Evolutionary conservation across 2,888 invertebrate species (phyloP), one percentile per base, ranked within the genome.

Genomic region (Lampropteryx suffumata): DNA sequence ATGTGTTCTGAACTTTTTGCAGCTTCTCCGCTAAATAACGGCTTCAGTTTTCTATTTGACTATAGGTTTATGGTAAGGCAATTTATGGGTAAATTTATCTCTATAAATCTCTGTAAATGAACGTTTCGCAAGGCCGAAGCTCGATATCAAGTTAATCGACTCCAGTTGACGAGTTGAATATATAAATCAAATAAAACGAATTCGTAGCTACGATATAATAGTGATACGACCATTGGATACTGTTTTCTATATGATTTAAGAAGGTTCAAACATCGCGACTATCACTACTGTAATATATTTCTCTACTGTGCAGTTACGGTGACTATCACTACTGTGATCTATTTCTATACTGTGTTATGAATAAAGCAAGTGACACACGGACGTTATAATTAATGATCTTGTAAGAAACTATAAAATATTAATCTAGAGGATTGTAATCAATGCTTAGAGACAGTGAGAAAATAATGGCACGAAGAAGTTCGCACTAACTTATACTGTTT

Each of bases 331-430:
- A n/a, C n/a, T n/a, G n/a, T n/a, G n/a, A n/a, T n/a, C n/a, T n/a
- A n/a, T n/a, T n/a, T n/a, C n/a, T n/a, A n/a, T n/a, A n/a, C n/a
- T n/a, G n/a, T n/a, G n/a, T n/a, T n/a, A n/a, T n/a, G 52, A 52
- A 47, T 52, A 47, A 14, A 29, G 35, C 36, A 32, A 9, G 29
- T 52, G 28, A 32, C 51, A 42, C 28, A n/a, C 9, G 12, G n/a
- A 24, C 26, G 47, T 39, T n/a, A n/a, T n/a, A 37, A 51, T 36
- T 52, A 43, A 46, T 28, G 33, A 24, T 37, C 21, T 51, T 48
- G 47, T 44, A 43, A 46, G 52, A 52, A 52, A 30, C 44, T 10
- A 52, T 52, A 35, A 42, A 43, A 48, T 42, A 52, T 47, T 48
- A 47, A 52, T 48, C 29, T 36, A 47, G 39, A 30, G 5, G 27